Evolutionary conservation across 1,140 invertebrate species (phyloP).

Genomic region (Hypsibius dujardini): DNA sequence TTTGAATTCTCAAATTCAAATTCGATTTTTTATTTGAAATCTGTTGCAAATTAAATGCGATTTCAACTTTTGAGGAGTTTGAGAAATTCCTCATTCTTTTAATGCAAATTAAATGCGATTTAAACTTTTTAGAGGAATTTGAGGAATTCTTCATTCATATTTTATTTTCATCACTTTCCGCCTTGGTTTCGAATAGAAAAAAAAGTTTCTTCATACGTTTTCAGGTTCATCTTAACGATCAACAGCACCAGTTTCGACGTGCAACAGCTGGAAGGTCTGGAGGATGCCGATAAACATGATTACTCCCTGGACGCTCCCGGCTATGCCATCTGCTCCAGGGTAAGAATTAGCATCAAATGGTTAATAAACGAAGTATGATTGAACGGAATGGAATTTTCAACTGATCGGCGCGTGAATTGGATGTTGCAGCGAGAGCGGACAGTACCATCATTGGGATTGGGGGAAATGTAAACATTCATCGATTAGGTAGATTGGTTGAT

Average conservation of each 20-base stretch:
- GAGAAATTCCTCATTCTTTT: too few species aligned
- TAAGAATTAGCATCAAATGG: not conserved
- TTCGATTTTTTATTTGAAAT: conserved; percentile 9
- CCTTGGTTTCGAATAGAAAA: too few species aligned
- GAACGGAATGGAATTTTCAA: too few species aligned
- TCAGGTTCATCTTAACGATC: conserved; percentile 52
- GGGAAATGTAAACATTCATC: not conserved
- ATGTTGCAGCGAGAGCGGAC: not conserved
- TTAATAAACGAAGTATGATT: not conserved
- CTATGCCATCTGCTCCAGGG: not conserved
- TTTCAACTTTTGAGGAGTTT: too few species aligned
- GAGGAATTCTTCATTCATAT: too few species aligned
- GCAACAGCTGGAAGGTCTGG: conserved; percentile 61
- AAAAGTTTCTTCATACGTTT: conserved; percentile 25
- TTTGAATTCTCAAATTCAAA: conserved; percentile 21
- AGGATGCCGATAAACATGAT: conserved; percentile 42
- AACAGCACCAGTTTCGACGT: conserved; percentile 79
- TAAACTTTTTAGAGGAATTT: too few species aligned
- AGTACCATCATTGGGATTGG: not conserved
- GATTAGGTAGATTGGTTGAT: too few species aligned
- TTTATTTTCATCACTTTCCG: too few species aligned
- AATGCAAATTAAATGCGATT: too few species aligned
- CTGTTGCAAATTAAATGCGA: too few species aligned
- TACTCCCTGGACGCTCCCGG: not conserved
- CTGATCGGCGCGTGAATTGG: not conserved